Conservation (phyloP, 2,888 invertebrate species). For the Drosophila prostipennis region DNA sequence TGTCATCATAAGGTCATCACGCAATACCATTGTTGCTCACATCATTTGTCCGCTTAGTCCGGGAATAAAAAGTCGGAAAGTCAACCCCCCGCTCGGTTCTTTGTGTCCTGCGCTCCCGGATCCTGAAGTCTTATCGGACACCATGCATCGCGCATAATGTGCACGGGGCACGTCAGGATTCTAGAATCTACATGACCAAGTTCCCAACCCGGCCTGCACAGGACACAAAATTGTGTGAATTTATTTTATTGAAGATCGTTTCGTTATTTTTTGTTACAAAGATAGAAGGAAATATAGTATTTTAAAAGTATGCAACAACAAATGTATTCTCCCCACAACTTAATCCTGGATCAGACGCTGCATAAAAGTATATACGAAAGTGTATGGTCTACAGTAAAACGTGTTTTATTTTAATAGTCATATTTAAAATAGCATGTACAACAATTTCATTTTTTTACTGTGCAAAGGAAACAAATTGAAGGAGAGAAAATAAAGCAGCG, state of each 20-base stretch:
- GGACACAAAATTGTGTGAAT: not conserved
- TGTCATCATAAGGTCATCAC: slow-evolving; percentile 83
- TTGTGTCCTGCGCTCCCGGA: slow-evolving; percentile 16
- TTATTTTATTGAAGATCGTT: not conserved
- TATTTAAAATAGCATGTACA: no score
- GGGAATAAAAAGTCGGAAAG: slow-evolving; percentile 23
- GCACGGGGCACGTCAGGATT: slow-evolving; percentile 60
- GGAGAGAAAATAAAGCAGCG: slow-evolving; percentile 14
- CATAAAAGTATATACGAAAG: no score
- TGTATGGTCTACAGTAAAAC: no score
- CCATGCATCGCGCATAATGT: slow-evolving; percentile 74
- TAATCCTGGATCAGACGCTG: no score
- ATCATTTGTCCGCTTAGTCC: slow-evolving; percentile 46
- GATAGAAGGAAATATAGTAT: no score
- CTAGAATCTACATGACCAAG: slow-evolving; percentile 14
- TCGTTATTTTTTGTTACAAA: not conserved
- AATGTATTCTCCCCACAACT: no score
- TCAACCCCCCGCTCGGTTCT: slow-evolving; percentile 49
- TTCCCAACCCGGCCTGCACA: slow-evolving; percentile 3
- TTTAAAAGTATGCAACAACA: no score
- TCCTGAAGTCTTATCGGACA: slow-evolving; percentile 62
- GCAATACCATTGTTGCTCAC: slow-evolving; percentile 48
- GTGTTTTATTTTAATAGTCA: no score
- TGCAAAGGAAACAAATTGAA: not conserved
- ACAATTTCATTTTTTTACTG: not conserved